Conservation (phyloP, 2,113 vertebrate genomes). For the Oryzias curvinotus region DNA sequence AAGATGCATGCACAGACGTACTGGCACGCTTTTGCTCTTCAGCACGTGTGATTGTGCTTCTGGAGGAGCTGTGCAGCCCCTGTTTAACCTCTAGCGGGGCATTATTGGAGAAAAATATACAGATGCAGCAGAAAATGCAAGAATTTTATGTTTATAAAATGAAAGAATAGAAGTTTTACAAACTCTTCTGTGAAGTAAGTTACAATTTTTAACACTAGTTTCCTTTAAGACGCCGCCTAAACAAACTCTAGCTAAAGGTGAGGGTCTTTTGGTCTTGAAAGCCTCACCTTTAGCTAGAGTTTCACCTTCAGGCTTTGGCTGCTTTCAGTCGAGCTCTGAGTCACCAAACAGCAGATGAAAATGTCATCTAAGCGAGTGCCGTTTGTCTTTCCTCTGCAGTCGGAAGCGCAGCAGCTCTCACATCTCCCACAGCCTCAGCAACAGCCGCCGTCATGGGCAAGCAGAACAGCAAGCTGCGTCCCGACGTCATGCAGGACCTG, state of each 20-base stretch:
- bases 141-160: too few relatives aligned
- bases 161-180: too few relatives aligned
- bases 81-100: background rate
- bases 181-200: too few relatives aligned
- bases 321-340: too few relatives aligned
- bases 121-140: too few relatives aligned
- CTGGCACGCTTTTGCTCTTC: background rate
- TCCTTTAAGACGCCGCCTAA: too few relatives aligned
- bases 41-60: constrained; percentile 17
- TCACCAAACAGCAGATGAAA: background rate
- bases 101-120: too few relatives aligned
- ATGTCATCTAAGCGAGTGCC: constrained; percentile 9
- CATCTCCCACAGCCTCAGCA: constrained; percentile 31
- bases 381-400: constrained; percentile 26
- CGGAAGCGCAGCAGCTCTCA: constrained; percentile 26
- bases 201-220: too few relatives aligned
- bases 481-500: constrained; percentile 98
- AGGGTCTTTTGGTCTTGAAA: too few relatives aligned
- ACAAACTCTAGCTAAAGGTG: too few relatives aligned
- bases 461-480: constrained; percentile 99
- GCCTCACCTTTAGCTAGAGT: too few relatives aligned
- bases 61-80: constrained; percentile 21
- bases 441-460: constrained; percentile 86
- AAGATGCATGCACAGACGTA: constrained; percentile 18
- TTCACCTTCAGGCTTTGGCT: too few relatives aligned